A percentile compares a stretch with the other conserved stretches of the same genome.
Evolutionary conservation across 1,140 invertebrate genomes (phyloP).

Genomic region (Mylabris phalerata): DNA sequence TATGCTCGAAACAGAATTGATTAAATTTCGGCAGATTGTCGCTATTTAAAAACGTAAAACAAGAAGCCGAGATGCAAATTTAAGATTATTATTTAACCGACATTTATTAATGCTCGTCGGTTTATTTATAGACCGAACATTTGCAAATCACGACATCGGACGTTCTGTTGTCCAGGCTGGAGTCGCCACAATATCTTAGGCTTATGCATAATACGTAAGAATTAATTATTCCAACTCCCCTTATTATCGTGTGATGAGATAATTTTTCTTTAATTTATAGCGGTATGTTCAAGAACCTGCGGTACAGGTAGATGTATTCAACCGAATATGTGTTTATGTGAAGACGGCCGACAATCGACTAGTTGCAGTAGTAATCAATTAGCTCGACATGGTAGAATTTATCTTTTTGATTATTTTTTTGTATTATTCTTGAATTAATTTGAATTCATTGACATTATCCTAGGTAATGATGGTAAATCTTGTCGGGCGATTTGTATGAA

Average conservation of each 20-base stretch:
- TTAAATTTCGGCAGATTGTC: too few relatives aligned
- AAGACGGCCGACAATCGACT: conserved; percentile 39
- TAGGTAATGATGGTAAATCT: conserved; percentile 42
- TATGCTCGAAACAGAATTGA: too few relatives aligned
- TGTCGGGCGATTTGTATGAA: conserved; percentile 68
- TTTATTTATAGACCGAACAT: conserved; percentile 65
- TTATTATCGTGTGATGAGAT: conserved; percentile 1
- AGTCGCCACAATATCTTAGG: conserved; percentile 59
- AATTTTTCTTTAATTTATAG: conserved; percentile 44
- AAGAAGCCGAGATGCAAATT: too few relatives aligned
- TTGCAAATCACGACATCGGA: conserved; percentile 60
- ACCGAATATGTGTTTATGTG: conserved; percentile 76
- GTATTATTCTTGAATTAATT: conserved; percentile 6
- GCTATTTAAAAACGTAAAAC: too few relatives aligned
- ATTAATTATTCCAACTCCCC: conserved; percentile 6
- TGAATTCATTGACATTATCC: conserved; percentile 22
- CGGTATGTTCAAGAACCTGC: conserved; percentile 69
- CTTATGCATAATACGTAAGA: conserved; percentile 79
- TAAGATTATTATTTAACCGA: too few relatives aligned
- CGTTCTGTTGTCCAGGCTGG: conserved; percentile 80
- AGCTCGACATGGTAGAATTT: conserved; percentile 11
- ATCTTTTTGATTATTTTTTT: conserved; percentile 5
- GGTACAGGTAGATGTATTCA: conserved; percentile 65
- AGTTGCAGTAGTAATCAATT: conserved; percentile 8
- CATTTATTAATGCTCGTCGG: too few relatives aligned